phyloP scores from a whole-genome alignment of 2,888 invertebrate species.

The Hanleya hanleyi region DNA sequence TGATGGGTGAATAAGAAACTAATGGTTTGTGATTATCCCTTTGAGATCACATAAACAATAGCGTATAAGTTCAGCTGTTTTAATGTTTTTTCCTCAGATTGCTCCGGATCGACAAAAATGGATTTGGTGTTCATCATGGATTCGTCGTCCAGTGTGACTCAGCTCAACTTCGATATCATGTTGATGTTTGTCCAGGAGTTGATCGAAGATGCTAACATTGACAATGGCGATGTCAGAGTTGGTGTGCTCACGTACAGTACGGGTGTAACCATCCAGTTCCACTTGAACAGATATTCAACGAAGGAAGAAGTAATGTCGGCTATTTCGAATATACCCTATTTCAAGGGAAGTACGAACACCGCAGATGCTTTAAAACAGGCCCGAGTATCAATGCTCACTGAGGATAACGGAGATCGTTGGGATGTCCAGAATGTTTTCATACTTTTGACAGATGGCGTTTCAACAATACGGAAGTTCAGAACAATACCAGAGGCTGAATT shows the following conservation, averaged over 20 bases:
- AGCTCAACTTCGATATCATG: slow-evolving; percentile 33
- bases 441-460: slow-evolving; percentile 15
- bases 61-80: too few relatives aligned
- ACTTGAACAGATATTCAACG: slow-evolving; percentile 31
- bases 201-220: slow-evolving; percentile 12
- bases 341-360: slow-evolving; percentile 61
- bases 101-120: slow-evolving; percentile 13
- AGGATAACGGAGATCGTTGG: slow-evolving; percentile 53
- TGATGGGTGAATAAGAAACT: too few relatives aligned
- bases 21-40: too few relatives aligned
- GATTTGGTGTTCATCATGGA: slow-evolving; percentile 45
- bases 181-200: slow-evolving; percentile 32
- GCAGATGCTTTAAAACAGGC: slow-evolving; percentile 55
- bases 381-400: slow-evolving; percentile 48
- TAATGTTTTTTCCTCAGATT: too few relatives aligned
- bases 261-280: slow-evolving; percentile 27
- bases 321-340: slow-evolving; percentile 39
- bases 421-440: slow-evolving; percentile 36
- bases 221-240: neutral
- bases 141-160: slow-evolving; percentile 37
- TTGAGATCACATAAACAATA: too few relatives aligned
- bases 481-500: neutral
- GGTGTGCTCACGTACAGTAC: slow-evolving; percentile 25
- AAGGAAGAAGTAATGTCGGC: slow-evolving; percentile 33
- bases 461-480: neutral